Conservation (phyloP, 1,140 invertebrate species). For the Bombus difficillimus region DNA sequence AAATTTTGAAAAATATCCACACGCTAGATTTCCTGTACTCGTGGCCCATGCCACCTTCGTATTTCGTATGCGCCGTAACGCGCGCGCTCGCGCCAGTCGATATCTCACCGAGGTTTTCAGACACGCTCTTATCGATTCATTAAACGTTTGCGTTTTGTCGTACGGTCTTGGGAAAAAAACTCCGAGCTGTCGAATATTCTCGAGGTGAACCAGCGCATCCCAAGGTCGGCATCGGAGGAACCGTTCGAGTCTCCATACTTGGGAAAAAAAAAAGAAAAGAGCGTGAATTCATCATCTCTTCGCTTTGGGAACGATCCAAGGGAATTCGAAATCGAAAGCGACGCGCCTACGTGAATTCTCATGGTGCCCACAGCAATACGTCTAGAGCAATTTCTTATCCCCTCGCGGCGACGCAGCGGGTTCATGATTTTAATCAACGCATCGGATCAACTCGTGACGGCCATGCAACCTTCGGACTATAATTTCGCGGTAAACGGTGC, state of each 20-base stretch:
- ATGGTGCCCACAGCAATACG: neutral
- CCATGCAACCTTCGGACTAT: slow-evolving; percentile 47
- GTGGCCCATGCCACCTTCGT: neutral
- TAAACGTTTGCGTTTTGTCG: slow-evolving; percentile 19
- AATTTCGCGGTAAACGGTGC: slow-evolving; percentile 65
- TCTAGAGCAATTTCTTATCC: neutral
- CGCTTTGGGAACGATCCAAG: neutral
- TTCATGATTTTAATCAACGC: slow-evolving; percentile 59
- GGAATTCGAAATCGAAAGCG: neutral
- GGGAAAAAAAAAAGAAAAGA: neutral
- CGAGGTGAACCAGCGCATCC: neutral
- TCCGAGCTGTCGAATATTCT: neutral
- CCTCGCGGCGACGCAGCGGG: neutral
- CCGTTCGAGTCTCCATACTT: neutral
- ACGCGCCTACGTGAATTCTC: neutral
- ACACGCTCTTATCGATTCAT: slow-evolving; percentile 32
- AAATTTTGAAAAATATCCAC: slow-evolving; percentile 36
- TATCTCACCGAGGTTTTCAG: slow-evolving; percentile 7
- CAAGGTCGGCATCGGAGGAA: rapidly evolving
- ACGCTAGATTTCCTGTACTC: slow-evolving; percentile 1
- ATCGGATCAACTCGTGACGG: slow-evolving; percentile 52
- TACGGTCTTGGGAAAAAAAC: slow-evolving; percentile 7
- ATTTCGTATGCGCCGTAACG: slow-evolving; percentile 20
- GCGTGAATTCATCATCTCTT: neutral
- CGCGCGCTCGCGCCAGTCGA: neutral